Conservation (phyloP, 2,888 invertebrate genomes). For the Peribatodes rhomboidaria region DNA sequence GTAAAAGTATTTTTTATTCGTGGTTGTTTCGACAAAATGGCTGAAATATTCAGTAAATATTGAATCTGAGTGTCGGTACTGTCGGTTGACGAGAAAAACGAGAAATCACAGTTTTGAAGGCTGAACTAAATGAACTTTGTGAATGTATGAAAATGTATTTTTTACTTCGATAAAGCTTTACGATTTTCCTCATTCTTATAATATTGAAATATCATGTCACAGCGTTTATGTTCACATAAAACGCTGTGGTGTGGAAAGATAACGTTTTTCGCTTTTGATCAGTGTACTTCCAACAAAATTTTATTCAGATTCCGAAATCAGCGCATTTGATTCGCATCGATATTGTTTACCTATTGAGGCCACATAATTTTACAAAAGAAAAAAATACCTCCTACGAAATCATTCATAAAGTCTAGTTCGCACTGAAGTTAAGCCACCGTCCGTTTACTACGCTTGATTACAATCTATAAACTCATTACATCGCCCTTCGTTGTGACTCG, state of each 20-base stretch:
- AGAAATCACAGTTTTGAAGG: constrained; percentile 10
- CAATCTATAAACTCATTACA: constrained; percentile 18
- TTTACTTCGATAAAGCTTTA: not conserved
- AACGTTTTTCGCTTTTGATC: not conserved
- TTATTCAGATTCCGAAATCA: too few relatives aligned
- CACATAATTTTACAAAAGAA: too few relatives aligned
- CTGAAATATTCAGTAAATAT: constrained; percentile 33
- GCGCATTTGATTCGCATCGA: too few relatives aligned
- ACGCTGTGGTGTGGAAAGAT: constrained; percentile 1
- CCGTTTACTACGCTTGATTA: constrained; percentile 16
- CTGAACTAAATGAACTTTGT: constrained; percentile 9
- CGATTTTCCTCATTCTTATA: constrained; percentile 1
- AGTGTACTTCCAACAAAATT: not conserved
- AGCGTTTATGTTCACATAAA: not conserved
- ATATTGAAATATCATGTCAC: not conserved
- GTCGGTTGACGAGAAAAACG: constrained; percentile 3
- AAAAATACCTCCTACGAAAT: not conserved
- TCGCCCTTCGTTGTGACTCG: constrained; percentile 24
- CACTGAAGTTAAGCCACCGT: not conserved
- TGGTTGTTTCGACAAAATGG: constrained; percentile 22
- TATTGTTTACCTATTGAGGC: too few relatives aligned
- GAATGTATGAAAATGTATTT: constrained; percentile 6
- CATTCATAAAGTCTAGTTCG: not conserved
- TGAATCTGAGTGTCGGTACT: constrained; percentile 30
- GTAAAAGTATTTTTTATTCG: constrained; percentile 47